These are phyloP conservation scores for Odontamblyopus lacepedii DNA, from an alignment of 2,797 vertebrate species.

Conservation along the genomic window DNA sequence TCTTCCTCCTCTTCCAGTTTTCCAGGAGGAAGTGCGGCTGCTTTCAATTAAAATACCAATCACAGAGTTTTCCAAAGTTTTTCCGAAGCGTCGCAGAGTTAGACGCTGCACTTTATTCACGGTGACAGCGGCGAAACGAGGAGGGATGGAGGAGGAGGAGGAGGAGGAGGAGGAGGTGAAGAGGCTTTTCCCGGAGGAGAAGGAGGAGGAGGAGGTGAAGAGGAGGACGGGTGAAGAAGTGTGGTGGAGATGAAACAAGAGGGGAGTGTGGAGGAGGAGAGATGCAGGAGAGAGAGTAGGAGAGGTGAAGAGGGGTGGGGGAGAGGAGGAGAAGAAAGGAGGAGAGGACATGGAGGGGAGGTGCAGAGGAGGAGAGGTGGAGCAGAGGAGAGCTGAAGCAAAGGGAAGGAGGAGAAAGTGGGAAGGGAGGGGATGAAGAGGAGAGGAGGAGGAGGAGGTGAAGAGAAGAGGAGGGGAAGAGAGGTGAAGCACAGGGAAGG, in stretches of 20 bases:
- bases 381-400: too few relatives aligned
- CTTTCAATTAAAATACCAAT: constrained; percentile 54
- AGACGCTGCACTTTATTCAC: too few relatives aligned
- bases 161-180: background rate
- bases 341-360: background rate
- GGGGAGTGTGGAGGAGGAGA: too few relatives aligned
- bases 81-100: constrained; percentile 24
- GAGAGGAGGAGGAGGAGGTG: too few relatives aligned
- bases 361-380: background rate
- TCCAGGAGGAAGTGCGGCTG: constrained; percentile 36
- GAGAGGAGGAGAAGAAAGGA: background rate
- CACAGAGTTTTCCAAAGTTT: constrained; percentile 21
- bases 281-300: background rate
- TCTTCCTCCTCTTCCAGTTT: too few relatives aligned
- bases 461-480: too few relatives aligned
- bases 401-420: background rate
- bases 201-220: background rate
- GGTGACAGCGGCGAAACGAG: too few relatives aligned
- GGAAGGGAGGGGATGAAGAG: too few relatives aligned
- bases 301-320: background rate
- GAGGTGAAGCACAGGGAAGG: too few relatives aligned
- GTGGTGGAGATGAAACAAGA: too few relatives aligned
- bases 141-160: too few relatives aligned
- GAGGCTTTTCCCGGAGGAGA: constrained; percentile 46
- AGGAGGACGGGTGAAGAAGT: background rate